phyloP scores from a whole-genome alignment of 2,888 invertebrate species.

The Eilema caniola region DNA sequence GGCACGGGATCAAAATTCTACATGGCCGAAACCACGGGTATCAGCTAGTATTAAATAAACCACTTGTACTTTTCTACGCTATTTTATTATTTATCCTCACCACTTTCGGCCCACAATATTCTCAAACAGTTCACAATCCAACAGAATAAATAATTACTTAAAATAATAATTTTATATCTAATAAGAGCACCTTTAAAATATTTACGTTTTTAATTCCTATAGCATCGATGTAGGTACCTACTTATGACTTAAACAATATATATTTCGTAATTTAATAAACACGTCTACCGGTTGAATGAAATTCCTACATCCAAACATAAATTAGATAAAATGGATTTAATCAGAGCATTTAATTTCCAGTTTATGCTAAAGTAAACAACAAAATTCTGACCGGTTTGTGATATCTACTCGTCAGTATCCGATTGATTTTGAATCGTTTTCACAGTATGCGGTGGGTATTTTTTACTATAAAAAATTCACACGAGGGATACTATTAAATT shows the following conservation, averaged over 20 bases:
- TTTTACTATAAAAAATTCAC: too few relatives aligned
- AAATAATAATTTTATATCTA: conserved; percentile 11
- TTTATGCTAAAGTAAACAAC: conserved; percentile 59
- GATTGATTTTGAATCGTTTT: conserved; percentile 58
- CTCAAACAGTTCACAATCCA: too few relatives aligned
- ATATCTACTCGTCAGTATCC: conserved; percentile 57
- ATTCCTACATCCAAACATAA: conserved; percentile 66
- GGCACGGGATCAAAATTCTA: too few relatives aligned
- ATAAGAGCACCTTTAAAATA: conserved; percentile 28
- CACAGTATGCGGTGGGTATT: conserved; percentile 5
- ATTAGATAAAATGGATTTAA: conserved; percentile 69
- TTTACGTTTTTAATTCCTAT: conserved; percentile 27
- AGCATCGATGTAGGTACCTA: conserved; percentile 57
- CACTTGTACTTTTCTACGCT: too few relatives aligned
- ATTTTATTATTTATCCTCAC: too few relatives aligned
- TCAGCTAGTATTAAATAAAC: too few relatives aligned
- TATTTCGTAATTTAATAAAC: conserved; percentile 54
- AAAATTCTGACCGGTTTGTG: conserved; percentile 69
- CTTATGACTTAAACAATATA: conserved; percentile 54
- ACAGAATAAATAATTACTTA: too few relatives aligned
- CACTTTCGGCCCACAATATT: too few relatives aligned
- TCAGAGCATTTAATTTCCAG: conserved; percentile 63
- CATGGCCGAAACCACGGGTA: too few relatives aligned
- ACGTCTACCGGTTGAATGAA: conserved; percentile 60
- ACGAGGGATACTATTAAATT: too few relatives aligned